Evolutionary conservation across 2,888 invertebrate genomes (phyloP).

Genomic region (Nipponacmea schrenckii): DNA sequence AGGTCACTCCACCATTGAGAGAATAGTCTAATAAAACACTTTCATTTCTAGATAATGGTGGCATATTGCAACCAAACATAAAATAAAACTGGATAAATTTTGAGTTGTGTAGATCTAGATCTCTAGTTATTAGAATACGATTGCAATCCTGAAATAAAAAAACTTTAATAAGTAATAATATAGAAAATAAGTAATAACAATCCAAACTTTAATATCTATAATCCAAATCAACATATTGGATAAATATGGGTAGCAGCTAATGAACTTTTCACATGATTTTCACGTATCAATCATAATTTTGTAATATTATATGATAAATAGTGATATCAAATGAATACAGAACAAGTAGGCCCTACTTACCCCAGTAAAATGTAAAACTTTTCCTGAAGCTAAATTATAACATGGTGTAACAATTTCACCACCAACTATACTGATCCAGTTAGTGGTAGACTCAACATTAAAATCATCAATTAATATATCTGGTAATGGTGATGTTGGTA

Average conservation of each 20-base stretch:
- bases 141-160: slow-evolving; percentile 61
- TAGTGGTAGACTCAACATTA: slow-evolving; percentile 29
- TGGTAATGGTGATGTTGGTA: slow-evolving; percentile 48
- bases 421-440: slow-evolving; percentile 63
- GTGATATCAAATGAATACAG: too few relatives aligned
- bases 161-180: too few relatives aligned
- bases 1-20: slow-evolving; percentile 63
- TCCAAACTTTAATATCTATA: not conserved
- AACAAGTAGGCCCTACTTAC: slow-evolving; percentile 43
- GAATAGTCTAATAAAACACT: slow-evolving; percentile 66
- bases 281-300: too few relatives aligned
- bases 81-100: slow-evolving; percentile 67
- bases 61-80: slow-evolving; percentile 63
- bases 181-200: not conserved
- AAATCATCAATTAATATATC: slow-evolving; percentile 61
- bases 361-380: slow-evolving; percentile 66
- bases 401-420: slow-evolving; percentile 60
- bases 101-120: slow-evolving; percentile 64
- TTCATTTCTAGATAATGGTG: slow-evolving; percentile 56
- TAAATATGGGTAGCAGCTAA: too few relatives aligned
- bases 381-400: slow-evolving; percentile 61
- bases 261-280: not conserved
- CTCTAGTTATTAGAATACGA: slow-evolving; percentile 59
- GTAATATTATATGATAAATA: not conserved
- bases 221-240: too few relatives aligned